phyloP scores from a whole-genome alignment of 2,888 invertebrate genomes.

The Ormyrus thymus region DNA sequence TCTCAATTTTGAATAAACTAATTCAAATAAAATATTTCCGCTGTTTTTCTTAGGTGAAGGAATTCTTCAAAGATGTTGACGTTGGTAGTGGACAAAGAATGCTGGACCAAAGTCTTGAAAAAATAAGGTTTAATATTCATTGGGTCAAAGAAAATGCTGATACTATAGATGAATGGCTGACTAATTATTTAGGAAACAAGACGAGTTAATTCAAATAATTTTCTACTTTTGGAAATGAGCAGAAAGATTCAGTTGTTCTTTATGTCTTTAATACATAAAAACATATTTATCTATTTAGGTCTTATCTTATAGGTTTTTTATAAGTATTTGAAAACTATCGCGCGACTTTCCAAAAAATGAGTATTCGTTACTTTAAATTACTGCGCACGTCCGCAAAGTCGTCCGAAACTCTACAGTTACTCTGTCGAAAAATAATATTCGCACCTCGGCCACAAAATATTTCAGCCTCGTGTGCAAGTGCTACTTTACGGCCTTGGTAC shows the following conservation, averaged over 20 bases:
- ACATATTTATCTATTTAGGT: no score
- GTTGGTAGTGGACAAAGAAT: constrained; percentile 80
- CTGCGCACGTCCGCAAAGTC: no score
- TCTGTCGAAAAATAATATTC: no score
- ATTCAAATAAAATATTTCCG: constrained; percentile 30
- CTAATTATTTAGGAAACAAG: constrained; percentile 67
- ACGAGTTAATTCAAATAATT: constrained; percentile 47
- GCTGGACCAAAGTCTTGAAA: constrained; percentile 85
- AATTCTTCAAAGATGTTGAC: constrained; percentile 78
- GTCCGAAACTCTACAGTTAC: no score
- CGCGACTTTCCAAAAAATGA: no score
- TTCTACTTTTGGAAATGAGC: constrained; percentile 12
- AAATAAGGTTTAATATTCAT: constrained; percentile 86
- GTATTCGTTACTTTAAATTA: no score
- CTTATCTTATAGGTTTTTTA: no score
- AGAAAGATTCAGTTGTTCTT: constrained; percentile 6
- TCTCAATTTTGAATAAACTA: no score
- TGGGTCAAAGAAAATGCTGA: constrained; percentile 82
- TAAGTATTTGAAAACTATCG: no score
- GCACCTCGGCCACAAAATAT: no score
- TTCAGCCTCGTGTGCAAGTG: no score
- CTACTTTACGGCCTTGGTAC: no score
- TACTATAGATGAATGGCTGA: constrained; percentile 77
- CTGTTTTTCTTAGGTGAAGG: constrained; percentile 77
- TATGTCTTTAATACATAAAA: neutral